Conservation (phyloP, 2,888 invertebrate genomes). For the Ommatoiulus sabulosus region DNA sequence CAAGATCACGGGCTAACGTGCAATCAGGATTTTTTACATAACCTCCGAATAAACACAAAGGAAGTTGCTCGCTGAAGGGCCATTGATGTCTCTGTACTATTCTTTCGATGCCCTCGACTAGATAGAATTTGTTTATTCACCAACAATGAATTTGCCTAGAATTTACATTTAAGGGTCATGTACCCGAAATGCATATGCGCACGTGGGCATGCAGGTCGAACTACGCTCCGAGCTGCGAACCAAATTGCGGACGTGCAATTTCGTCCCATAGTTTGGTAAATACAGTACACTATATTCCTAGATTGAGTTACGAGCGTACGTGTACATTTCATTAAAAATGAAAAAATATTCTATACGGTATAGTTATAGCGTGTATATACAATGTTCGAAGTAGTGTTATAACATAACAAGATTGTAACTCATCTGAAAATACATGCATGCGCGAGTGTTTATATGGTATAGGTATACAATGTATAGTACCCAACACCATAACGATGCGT, state of each 20-base stretch:
- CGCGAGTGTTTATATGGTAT: no score
- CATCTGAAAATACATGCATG: no score
- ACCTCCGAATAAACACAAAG: constrained; percentile 39
- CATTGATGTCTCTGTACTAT: constrained; percentile 46
- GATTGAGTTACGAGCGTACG: not conserved
- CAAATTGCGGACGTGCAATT: not conserved
- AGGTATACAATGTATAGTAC: no score
- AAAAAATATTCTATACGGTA: no score
- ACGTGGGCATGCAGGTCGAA: not conserved
- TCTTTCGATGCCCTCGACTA: constrained; percentile 38
- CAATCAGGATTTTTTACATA: constrained; percentile 47
- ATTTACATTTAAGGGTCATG: constrained; percentile 46
- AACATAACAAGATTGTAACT: no score
- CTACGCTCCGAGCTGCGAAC: not conserved
- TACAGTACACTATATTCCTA: not conserved
- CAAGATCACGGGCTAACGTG: constrained; percentile 46
- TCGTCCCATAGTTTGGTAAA: not conserved
- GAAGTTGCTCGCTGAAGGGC: constrained; percentile 16
- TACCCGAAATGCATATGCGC: constrained; percentile 32
- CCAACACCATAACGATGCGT: no score
- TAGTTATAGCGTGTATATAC: no score
- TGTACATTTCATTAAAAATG: no score
- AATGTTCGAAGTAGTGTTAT: no score
- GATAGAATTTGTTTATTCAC: constrained; percentile 41
- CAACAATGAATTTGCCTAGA: constrained; percentile 42